Percentiles rank a stretch among this genome's conserved stretches.
phyloP scores from a whole-genome alignment of 1,140 invertebrate species.

The Triops cancriformis region DNA sequence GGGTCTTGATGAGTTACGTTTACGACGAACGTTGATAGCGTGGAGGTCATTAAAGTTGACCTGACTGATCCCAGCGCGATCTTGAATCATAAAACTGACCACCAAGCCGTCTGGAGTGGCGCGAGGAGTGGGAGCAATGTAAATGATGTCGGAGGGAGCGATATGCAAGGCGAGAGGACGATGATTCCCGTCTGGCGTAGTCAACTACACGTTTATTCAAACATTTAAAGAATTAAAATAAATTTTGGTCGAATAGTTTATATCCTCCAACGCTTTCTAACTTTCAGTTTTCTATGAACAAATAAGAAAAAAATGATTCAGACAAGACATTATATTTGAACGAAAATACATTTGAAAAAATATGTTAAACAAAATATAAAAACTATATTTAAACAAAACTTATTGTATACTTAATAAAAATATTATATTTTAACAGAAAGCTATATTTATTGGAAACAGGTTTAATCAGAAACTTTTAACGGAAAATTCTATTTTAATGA shows the following conservation, averaged over 20 bases:
- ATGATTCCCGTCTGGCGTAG: neutral
- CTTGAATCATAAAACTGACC: conserved; percentile 22
- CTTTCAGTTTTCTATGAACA: too few relatives aligned
- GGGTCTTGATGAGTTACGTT: conserved; percentile 12
- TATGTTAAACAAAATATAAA: too few relatives aligned
- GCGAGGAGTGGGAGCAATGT: conserved; percentile 24
- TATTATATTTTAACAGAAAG: too few relatives aligned
- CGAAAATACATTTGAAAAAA: too few relatives aligned
- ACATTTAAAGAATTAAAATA: neutral
- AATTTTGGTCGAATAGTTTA: too few relatives aligned
- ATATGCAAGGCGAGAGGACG: neutral
- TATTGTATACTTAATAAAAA: too few relatives aligned
- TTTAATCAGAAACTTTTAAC: too few relatives aligned
- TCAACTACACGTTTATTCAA: neutral
- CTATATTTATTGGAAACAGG: too few relatives aligned
- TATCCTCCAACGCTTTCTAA: neutral
- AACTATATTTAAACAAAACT: too few relatives aligned
- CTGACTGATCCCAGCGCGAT: conserved; percentile 12
- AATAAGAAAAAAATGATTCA: too few relatives aligned
- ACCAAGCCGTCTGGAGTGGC: conserved; percentile 22
- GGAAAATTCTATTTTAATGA: too few relatives aligned
- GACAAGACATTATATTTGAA: too few relatives aligned
- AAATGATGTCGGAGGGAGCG: conserved; percentile 7
- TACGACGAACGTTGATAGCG: conserved; percentile 14
- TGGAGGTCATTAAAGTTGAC: neutral